phyloP scores from a whole-genome alignment of 2,888 invertebrate genomes.

The Junonia oenone region DNA sequence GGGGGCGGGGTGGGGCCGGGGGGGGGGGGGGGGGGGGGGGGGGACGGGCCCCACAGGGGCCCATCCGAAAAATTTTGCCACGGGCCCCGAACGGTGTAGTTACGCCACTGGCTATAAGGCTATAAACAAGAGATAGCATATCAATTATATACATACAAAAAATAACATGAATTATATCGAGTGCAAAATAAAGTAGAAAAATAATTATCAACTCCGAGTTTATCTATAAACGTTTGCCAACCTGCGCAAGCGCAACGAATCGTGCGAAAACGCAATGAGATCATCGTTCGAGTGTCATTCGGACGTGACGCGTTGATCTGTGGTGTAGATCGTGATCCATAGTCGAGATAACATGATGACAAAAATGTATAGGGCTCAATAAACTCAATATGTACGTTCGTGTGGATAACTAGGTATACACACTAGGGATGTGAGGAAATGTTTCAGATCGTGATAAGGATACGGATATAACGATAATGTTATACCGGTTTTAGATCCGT shows the following conservation, averaged over 20 bases:
- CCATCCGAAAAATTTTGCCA: no score
- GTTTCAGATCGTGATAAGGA: no score
- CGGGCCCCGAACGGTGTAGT: no score
- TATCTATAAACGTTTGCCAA: constrained; percentile 20
- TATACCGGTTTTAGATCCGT: no score
- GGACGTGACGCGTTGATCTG: constrained; percentile 50
- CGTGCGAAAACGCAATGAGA: constrained; percentile 74
- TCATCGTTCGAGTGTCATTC: constrained; percentile 55
- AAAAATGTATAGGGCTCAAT: constrained; percentile 33
- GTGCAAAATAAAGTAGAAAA: neutral
- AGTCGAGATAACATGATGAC: constrained; percentile 36
- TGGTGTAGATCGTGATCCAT: constrained; percentile 35
- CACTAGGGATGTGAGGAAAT: neutral
- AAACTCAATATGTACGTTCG: no score
- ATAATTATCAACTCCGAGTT: neutral
- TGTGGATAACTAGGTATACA: constrained; percentile 17
- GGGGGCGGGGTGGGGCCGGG: no score
- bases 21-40: no score
- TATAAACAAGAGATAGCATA: no score
- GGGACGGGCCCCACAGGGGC: no score
- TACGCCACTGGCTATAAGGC: no score
- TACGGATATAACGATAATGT: no score
- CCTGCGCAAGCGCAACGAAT: constrained; percentile 33
- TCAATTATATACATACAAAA: neutral
- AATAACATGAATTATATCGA: neutral